Evolutionary conservation across 1,140 invertebrate genomes (phyloP), one percentile per base, ranked within the genome.

Genomic region (Bursaphelenchus mucronatus): DNA sequence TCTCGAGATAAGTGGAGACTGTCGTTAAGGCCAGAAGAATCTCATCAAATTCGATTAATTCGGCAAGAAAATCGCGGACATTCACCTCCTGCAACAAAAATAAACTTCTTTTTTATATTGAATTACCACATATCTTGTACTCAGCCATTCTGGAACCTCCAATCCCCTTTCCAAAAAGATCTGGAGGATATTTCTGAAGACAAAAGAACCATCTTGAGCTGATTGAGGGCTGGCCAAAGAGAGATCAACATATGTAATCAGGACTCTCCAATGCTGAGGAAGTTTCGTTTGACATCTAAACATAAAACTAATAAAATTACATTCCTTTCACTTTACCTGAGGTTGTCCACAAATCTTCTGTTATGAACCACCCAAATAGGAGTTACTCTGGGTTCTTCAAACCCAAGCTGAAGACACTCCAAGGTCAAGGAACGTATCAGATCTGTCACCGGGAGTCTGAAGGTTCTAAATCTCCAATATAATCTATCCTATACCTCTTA

Each of bases 241-340:
- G 56, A 74, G 45, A 40, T 71, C 70, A 5, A 71, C n/a, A 46
- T 63, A 71, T 8, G 70, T 70, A 46, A 75, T 72, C 13, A 71
- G 30, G 58, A 71, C 41, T 30, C 54, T 67, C 70, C 70, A 71
- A 45, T 71, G 70, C 19, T 50, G 19, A 4, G 54, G 7, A 21
- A 71, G 58, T 30, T 69, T 53, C n/a, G 30, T 30, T 58, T 69
- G 46, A 44, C 63, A n/a, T 10, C 1, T n/a, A 67, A 55, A 52
- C 15, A 30, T 68, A 30, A 8, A 11, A 8, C 41, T 43, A 21
- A 54, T 56, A 2, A 13, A 47, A 49, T 67, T 65, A 40, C 43
- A 46, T 9, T 50, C 6, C n/a, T 50, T 50, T 19, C 1, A 50
- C 17, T 4, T 50, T 19, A 15, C 47, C 47, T 15, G n/a, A 15